Conservation (phyloP, 2,888 invertebrate genomes). For the Galeruca laticollis region DNA sequence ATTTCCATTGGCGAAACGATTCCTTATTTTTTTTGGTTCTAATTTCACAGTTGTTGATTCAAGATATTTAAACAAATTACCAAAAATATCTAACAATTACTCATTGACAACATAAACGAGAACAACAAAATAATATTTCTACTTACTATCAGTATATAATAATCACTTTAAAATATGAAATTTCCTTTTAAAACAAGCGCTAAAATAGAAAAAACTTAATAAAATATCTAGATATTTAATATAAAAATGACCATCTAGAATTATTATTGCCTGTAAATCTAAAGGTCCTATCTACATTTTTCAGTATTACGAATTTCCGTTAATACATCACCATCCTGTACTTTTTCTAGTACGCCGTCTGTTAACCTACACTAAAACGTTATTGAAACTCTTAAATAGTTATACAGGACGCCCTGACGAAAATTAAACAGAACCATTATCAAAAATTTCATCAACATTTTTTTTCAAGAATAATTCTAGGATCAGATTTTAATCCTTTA, state of each 20-base stretch:
- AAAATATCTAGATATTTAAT: slow-evolving; percentile 40
- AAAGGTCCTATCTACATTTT: slow-evolving; percentile 30
- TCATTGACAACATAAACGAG: slow-evolving; percentile 43
- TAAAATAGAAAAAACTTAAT: slow-evolving; percentile 47
- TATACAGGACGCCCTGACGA: background rate
- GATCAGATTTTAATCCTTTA: no score
- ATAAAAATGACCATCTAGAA: slow-evolving; percentile 38
- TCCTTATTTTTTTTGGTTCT: slow-evolving; percentile 41
- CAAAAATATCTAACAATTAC: slow-evolving; percentile 46
- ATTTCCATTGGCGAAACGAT: slow-evolving; percentile 35
- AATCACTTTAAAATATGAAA: slow-evolving; percentile 47
- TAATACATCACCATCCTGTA: background rate
- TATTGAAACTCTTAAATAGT: background rate
- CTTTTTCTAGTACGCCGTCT: background rate
- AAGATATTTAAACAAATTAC: slow-evolving; percentile 41
- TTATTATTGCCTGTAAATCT: slow-evolving; percentile 22
- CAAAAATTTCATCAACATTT: no score
- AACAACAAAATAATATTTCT: slow-evolving; percentile 43
- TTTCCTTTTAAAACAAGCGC: slow-evolving; percentile 46
- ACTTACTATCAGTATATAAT: slow-evolving; percentile 42
- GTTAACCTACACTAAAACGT: background rate
- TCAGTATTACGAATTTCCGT: background rate
- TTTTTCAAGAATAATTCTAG: no score
- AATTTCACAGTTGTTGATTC: slow-evolving; percentile 46
- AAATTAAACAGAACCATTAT: background rate